Percentiles rank a stretch among this genome's conserved stretches.
phyloP scores from a whole-genome alignment of 2,888 invertebrate species.

The Ariolimax columbianus region DNA sequence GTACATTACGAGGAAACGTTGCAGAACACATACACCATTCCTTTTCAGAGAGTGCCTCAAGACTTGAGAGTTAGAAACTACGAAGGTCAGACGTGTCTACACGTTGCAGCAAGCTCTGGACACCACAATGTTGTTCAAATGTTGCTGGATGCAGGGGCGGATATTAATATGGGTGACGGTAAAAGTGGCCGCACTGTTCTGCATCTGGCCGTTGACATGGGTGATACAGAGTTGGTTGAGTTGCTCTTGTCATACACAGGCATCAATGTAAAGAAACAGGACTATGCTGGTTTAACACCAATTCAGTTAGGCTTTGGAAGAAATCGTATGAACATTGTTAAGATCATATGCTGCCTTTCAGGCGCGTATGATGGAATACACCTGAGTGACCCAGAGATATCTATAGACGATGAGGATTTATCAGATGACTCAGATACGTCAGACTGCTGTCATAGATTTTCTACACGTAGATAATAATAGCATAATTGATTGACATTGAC shows the following conservation, averaged over 20 bases:
- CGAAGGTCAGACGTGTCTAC: slow-evolving; percentile 59
- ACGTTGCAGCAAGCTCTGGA: slow-evolving; percentile 40
- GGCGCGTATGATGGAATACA: neutral
- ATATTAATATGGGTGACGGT: slow-evolving; percentile 50
- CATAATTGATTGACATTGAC: too few relatives aligned
- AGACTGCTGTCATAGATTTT: neutral
- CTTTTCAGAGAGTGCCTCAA: slow-evolving; percentile 80
- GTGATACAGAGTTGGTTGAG: slow-evolving; percentile 17
- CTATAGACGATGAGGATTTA: neutral
- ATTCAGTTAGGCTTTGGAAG: slow-evolving; percentile 37
- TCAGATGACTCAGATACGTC: slow-evolving; percentile 1
- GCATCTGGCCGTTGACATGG: slow-evolving; percentile 44
- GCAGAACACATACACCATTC: slow-evolving; percentile 79
- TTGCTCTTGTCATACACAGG: neutral
- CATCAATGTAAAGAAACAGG: neutral
- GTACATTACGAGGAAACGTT: slow-evolving; percentile 48
- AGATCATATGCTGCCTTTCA: neutral
- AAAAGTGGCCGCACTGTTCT: slow-evolving; percentile 52
- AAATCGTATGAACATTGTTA: slow-evolving; percentile 12
- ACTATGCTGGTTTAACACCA: slow-evolving; percentile 37
- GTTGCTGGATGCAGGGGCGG: slow-evolving; percentile 47
- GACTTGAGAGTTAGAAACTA: slow-evolving; percentile 90
- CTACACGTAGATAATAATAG: neutral
- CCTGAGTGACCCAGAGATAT: neutral
- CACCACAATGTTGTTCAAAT: slow-evolving; percentile 32